phyloP scores from a whole-genome alignment of 2,888 invertebrate species.

The Theretra japonica region DNA sequence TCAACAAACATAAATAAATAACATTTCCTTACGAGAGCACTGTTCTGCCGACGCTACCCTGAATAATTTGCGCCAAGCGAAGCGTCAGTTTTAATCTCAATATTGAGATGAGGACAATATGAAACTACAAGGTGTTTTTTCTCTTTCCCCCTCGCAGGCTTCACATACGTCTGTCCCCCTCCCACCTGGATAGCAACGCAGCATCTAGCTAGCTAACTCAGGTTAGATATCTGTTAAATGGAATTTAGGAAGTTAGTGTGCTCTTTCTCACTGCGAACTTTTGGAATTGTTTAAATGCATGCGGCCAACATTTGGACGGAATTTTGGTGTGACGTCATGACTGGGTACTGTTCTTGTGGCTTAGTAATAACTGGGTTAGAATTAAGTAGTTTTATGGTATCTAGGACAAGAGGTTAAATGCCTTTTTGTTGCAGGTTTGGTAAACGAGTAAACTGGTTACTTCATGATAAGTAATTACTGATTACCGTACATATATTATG shows the following conservation, averaged over 20 bases:
- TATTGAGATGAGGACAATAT: constrained; percentile 83
- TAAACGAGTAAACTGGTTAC: no score
- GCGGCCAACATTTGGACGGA: background rate
- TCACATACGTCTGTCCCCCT: constrained; percentile 43
- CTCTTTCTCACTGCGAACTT: background rate
- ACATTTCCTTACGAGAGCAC: background rate
- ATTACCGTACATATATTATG: no score
- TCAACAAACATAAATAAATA: no score
- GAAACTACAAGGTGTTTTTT: constrained; percentile 64
- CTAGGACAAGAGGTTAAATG: no score
- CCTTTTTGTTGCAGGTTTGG: no score
- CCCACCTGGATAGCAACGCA: constrained; percentile 32
- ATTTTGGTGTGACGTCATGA: background rate
- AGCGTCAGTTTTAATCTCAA: constrained; percentile 84
- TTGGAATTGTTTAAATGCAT: background rate
- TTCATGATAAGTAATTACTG: no score
- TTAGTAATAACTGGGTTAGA: no score
- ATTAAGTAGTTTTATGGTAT: no score
- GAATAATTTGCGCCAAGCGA: constrained; percentile 82
- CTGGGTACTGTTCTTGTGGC: background rate
- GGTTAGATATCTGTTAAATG: constrained; percentile 9
- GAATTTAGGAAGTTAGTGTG: constrained; percentile 2
- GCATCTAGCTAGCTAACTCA: background rate
- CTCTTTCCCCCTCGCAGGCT: constrained; percentile 45
- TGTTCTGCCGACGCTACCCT: constrained; percentile 63